phyloP scores from a whole-genome alignment of 2,797 vertebrate species.

The Simalia tracyae region DNA sequence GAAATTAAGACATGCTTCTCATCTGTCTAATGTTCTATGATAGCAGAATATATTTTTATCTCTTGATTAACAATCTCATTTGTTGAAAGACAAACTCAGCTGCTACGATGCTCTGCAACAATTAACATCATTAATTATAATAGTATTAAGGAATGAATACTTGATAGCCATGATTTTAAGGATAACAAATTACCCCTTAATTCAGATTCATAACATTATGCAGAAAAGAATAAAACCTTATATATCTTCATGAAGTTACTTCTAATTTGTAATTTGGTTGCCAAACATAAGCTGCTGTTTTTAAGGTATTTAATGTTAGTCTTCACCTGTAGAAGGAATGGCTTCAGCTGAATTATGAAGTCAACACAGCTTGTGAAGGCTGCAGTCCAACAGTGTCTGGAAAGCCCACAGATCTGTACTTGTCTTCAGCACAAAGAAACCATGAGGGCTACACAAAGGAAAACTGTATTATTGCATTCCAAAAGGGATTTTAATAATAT shows the following conservation, averaged over 20 bases:
- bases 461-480: background rate
- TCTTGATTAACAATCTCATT: conserved; percentile 29
- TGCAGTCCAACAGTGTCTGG: background rate
- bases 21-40: conserved; percentile 17
- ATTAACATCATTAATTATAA: conserved; percentile 34
- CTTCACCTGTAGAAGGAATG: background rate
- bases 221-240: background rate
- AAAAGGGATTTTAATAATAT: background rate
- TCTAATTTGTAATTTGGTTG: background rate
- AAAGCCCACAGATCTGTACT: background rate
- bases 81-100: conserved; percentile 11
- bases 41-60: conserved; percentile 2
- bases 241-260: background rate
- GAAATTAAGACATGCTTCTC: background rate
- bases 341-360: background rate
- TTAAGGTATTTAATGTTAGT: background rate
- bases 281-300: background rate
- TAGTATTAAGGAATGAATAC: conserved; percentile 25
- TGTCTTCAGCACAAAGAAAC: background rate
- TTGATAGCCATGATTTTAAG: conserved; percentile 4
- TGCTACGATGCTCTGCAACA: conserved; percentile 15
- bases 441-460: accelerated
- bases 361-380: background rate
- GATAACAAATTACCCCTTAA: conserved; percentile 22
- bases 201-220: background rate